phyloP scores from a whole-genome alignment of 1,140 invertebrate genomes.

The Lepidurus apus region DNA sequence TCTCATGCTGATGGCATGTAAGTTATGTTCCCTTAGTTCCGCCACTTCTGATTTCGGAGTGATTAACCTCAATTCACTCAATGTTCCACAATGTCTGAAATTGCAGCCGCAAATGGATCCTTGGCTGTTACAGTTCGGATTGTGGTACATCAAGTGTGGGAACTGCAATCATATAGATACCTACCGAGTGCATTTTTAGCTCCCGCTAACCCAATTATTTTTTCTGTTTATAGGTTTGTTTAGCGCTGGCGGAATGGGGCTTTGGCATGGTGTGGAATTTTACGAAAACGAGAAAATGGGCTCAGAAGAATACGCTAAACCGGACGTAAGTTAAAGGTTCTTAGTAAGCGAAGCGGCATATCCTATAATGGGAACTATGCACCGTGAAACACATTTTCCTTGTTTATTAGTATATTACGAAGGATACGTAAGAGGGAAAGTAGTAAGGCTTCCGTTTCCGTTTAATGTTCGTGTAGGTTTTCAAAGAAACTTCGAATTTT shows the following conservation, averaged over 20 bases:
- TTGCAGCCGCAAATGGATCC: not conserved
- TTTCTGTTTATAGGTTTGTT: constrained; percentile 59
- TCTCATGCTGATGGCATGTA: constrained; percentile 80
- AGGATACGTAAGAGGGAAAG: not conserved
- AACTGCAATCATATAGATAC: not conserved
- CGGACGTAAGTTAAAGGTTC: constrained; percentile 23
- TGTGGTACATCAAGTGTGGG: not conserved
- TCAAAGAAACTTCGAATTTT: not conserved
- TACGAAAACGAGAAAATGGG: constrained; percentile 84
- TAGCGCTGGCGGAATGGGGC: constrained; percentile 83
- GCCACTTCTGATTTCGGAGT: constrained; percentile 7
- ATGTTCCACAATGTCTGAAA: not conserved
- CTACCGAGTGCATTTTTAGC: not conserved
- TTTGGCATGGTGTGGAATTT: constrained; percentile 93
- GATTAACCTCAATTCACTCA: not conserved
- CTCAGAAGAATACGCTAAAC: constrained; percentile 24
- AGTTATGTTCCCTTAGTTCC: constrained; percentile 53
- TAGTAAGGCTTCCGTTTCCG: constrained; percentile 21
- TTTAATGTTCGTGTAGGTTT: constrained; percentile 11
- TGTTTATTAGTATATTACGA: not conserved
- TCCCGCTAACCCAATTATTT: not conserved
- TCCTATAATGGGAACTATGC: not conserved
- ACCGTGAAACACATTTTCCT: not conserved
- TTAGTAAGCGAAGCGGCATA: not conserved
- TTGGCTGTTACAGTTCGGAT: not conserved